Evolutionary conservation across 2,888 invertebrate genomes (phyloP).

Genomic region (Rhopalosiphum nymphaeae): DNA sequence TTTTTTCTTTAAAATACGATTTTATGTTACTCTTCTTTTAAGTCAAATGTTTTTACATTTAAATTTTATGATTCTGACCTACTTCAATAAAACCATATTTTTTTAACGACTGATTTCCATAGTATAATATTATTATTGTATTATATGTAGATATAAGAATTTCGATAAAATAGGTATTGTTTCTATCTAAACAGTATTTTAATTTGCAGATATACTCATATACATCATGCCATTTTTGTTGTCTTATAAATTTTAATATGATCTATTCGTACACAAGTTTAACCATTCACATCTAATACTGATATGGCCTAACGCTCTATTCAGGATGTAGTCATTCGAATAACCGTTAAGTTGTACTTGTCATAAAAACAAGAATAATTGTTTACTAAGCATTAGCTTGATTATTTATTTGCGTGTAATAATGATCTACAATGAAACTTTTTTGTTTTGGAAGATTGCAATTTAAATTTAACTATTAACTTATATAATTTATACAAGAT

Average conservation of each 20-base stretch:
- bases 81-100: constrained; percentile 7
- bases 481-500: neutral
- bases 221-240: neutral
- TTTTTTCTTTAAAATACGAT: neutral
- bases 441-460: neutral
- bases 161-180: neutral
- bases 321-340: neutral
- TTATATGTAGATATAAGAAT: neutral
- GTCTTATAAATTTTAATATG: neutral
- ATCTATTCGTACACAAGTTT: neutral
- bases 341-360: neutral
- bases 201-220: neutral
- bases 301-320: neutral
- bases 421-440: neutral
- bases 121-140: neutral
- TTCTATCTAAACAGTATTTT: neutral
- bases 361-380: neutral
- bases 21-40: neutral
- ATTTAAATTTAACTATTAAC: neutral
- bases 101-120: neutral
- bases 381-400: neutral
- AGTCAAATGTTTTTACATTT: neutral
- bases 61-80: neutral
- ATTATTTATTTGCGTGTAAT: neutral
- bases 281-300: neutral